Percentiles rank a stretch among this genome's conserved stretches.
These are phyloP conservation scores for Acanthoscelides obtectus DNA, from an alignment of 2,888 invertebrate species.

Conservation along the genomic window DNA sequence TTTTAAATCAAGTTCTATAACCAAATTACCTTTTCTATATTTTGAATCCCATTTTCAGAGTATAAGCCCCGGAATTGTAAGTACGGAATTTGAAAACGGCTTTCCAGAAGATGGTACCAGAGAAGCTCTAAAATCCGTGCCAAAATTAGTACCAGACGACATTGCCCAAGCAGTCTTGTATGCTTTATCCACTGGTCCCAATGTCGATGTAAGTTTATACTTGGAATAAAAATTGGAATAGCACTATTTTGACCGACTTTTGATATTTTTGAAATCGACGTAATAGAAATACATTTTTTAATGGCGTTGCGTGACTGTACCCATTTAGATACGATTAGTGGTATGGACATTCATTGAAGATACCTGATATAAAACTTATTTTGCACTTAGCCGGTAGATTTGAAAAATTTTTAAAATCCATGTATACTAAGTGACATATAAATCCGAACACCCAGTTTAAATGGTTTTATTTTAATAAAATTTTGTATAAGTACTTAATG, in stretches of 20 bases:
- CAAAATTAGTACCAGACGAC: constrained; percentile 23
- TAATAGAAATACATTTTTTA: not conserved
- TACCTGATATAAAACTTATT: too few species aligned
- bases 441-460: too few species aligned
- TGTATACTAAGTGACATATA: too few species aligned
- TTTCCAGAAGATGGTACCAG: constrained; percentile 16
- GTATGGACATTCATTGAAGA: too few species aligned
- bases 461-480: too few species aligned
- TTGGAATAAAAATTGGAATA: too few species aligned
- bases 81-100: constrained; percentile 22
- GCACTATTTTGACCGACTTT: not conserved
- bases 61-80: constrained; percentile 30
- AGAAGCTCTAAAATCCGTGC: constrained; percentile 12
- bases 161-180: constrained; percentile 27
- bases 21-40: not conserved
- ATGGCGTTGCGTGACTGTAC: too few species aligned
- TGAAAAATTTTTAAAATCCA: too few species aligned
- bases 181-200: constrained; percentile 24
- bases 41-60: constrained; percentile 26
- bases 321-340: too few species aligned
- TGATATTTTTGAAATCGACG: not conserved
- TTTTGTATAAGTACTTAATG: too few species aligned
- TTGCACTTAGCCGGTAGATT: too few species aligned
- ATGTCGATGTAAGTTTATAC: constrained; percentile 24
- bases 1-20: not conserved